Evolutionary conservation across 2,113 vertebrate species (phyloP).

Genomic region (Eleginops maclovinus): DNA sequence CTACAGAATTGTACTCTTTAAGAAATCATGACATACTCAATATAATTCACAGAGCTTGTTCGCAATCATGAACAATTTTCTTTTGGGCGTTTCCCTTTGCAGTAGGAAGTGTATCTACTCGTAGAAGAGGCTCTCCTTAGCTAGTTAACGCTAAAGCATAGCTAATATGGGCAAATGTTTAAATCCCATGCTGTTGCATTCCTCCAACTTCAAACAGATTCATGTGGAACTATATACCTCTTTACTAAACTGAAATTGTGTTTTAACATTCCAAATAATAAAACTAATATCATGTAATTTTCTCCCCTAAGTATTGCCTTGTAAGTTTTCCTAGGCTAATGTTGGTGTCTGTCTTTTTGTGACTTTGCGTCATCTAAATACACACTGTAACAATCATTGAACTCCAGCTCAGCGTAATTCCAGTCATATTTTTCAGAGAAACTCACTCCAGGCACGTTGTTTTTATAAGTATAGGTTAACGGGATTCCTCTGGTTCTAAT

Average conservation of each 20-base stretch:
- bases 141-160: no score
- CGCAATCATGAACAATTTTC: no score
- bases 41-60: no score
- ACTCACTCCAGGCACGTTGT: slow-evolving; percentile 13
- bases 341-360: slow-evolving; percentile 11
- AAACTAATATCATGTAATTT: background rate
- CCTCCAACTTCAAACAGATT: no score
- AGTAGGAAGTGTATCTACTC: no score
- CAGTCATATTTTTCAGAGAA: slow-evolving; percentile 9
- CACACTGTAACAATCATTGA: slow-evolving; percentile 34
- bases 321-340: background rate
- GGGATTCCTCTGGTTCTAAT: slow-evolving; percentile 47
- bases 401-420: slow-evolving; percentile 45
- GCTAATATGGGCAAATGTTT: no score
- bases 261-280: slow-evolving; percentile 10
- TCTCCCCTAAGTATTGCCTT: background rate
- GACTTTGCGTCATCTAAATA: slow-evolving; percentile 51
- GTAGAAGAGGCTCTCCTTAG: no score
- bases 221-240: background rate
- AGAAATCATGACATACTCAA: no score
- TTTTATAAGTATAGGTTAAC: slow-evolving; percentile 57
- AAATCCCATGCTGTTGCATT: no score
- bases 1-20: no score
- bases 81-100: no score
- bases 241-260: background rate